Conservation (phyloP, 2,113 vertebrate genomes). For the Origma solitaria region DNA sequence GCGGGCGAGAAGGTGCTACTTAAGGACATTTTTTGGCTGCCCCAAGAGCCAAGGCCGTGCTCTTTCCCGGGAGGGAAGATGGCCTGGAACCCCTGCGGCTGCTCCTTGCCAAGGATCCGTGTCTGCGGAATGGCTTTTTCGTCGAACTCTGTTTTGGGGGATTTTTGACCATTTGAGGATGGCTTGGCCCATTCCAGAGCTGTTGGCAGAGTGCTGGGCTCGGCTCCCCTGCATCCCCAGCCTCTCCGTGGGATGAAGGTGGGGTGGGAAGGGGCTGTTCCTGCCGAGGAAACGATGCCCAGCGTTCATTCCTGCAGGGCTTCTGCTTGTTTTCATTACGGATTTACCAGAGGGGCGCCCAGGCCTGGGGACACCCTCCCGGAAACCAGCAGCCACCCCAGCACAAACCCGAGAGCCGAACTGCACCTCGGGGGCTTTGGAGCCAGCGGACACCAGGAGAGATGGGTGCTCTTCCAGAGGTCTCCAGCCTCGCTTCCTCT, state of each 20-base stretch:
- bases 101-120: background rate
- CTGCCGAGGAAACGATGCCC: background rate
- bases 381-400: background rate
- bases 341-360: background rate
- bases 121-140: background rate
- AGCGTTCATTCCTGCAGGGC: background rate
- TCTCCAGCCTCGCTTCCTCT: background rate
- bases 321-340: fast-evolving
- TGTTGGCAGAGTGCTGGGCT: background rate
- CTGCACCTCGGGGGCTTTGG: background rate
- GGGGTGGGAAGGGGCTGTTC: background rate
- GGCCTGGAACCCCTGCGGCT: background rate
- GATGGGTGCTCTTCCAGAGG: background rate
- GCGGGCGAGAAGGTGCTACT: constrained; percentile 37
- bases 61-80: background rate
- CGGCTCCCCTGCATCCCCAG: fast-evolving
- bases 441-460: background rate
- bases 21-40: background rate
- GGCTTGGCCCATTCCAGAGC: fast-evolving
- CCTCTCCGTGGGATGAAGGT: background rate
- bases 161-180: fast-evolving
- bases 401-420: background rate
- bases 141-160: background rate
- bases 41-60: background rate
- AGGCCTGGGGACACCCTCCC: background rate